Evolutionary conservation across 2,888 invertebrate genomes (phyloP).

Genomic region (Leptogaster cylindrica): DNA sequence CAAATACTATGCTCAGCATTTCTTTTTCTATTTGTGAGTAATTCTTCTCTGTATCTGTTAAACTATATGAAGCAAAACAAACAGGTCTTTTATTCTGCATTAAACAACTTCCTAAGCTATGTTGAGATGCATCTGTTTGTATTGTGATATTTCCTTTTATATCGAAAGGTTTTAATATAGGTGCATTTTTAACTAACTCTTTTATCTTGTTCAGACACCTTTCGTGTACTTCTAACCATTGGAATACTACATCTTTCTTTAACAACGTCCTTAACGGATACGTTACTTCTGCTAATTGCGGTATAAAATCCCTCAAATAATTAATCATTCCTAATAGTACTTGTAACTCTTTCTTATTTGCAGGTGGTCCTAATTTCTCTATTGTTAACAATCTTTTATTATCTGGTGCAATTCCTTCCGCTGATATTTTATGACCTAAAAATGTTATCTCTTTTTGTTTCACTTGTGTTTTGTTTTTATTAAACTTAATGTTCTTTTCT

Average conservation of each 20-base stretch:
- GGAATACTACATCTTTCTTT: background rate
- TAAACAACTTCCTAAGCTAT: slow-evolving; percentile 34
- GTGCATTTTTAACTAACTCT: no score
- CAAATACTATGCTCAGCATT: slow-evolving; percentile 38
- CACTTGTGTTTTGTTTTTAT: background rate
- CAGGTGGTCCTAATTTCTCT: background rate
- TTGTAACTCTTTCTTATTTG: slow-evolving; percentile 2
- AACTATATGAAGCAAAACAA: slow-evolving; percentile 49
- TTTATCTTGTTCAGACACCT: no score
- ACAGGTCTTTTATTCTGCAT: slow-evolving; percentile 41
- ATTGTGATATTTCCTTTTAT: no score
- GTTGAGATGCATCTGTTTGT: slow-evolving; percentile 42
- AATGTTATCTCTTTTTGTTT: background rate
- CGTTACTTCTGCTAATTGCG: background rate
- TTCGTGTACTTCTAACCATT: slow-evolving; percentile 34
- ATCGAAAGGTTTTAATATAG: no score
- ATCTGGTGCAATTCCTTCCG: slow-evolving; percentile 35
- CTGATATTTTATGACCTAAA: slow-evolving; percentile 20
- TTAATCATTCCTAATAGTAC: background rate
- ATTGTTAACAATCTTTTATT: background rate
- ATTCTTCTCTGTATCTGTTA: slow-evolving; percentile 46
- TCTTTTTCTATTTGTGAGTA: slow-evolving; percentile 8
- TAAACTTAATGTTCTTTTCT: background rate
- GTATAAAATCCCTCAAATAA: background rate
- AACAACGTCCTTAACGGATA: background rate